Evolutionary conservation across 2,113 vertebrate species (phyloP).

Genomic region (Deroptyus accipitrinus): DNA sequence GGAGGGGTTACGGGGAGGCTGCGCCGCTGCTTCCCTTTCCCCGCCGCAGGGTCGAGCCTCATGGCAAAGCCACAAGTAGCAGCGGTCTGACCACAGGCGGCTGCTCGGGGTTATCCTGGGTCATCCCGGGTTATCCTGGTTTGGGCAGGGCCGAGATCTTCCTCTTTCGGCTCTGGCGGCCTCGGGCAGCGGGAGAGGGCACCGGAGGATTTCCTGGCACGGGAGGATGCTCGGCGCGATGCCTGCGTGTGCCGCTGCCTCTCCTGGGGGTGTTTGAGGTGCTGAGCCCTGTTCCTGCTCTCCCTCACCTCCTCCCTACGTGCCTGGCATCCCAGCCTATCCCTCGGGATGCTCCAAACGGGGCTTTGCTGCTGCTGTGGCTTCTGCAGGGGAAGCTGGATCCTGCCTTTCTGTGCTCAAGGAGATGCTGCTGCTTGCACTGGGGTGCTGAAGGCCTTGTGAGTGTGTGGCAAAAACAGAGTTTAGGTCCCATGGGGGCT

Average conservation of each 20-base stretch:
- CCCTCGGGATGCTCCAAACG: neutral
- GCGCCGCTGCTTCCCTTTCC: neutral
- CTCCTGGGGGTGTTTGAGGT: neutral
- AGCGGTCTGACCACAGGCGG: neutral
- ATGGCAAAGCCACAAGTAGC: neutral
- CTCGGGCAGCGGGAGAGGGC: accelerated
- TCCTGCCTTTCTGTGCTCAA: neutral
- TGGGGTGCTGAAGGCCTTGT: neutral
- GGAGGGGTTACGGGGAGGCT: neutral
- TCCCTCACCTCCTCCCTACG: accelerated
- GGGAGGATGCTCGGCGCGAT: neutral
- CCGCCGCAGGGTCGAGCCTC: neutral
- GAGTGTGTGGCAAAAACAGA: neutral
- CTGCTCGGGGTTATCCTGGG: neutral
- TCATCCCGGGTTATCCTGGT: neutral
- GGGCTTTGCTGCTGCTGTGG: neutral
- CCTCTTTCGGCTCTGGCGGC: accelerated
- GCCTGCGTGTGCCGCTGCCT: accelerated
- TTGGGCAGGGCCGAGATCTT: neutral
- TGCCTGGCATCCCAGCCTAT: neutral
- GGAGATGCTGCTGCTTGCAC: neutral
- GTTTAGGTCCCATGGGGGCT: neutral
- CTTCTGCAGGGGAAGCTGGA: neutral
- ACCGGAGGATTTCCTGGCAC: neutral
- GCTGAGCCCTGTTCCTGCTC: neutral